phyloP scores from a whole-genome alignment of 1,140 invertebrate species.

The Pteromalus puparum region DNA sequence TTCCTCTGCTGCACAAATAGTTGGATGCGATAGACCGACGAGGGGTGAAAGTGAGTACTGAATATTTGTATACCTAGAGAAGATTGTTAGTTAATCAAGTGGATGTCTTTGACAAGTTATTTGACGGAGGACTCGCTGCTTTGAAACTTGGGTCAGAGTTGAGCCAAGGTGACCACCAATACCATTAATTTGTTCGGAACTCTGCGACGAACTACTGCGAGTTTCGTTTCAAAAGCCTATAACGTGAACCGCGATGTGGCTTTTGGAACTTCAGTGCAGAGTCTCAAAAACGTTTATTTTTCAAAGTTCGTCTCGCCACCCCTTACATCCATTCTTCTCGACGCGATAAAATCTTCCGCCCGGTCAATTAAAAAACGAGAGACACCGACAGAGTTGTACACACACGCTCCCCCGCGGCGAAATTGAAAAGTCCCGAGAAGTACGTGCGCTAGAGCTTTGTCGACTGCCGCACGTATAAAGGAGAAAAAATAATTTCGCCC shows the following conservation, averaged over 20 bases:
- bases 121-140: conserved; percentile 23
- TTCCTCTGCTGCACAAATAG: neutral
- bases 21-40: neutral
- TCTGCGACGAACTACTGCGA: neutral
- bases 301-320: neutral
- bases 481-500: neutral
- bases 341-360: conserved; percentile 1
- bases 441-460: neutral
- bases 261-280: neutral
- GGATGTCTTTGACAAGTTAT: conserved; percentile 40
- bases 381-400: neutral
- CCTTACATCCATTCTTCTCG: neutral
- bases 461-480: too few relatives aligned
- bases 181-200: conserved; percentile 20
- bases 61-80: too few relatives aligned
- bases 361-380: neutral
- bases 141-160: conserved; percentile 38
- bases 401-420: neutral
- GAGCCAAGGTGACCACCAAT: conserved; percentile 24
- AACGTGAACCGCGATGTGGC: conserved; percentile 14
- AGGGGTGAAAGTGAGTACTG: neutral
- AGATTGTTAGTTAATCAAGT: neutral
- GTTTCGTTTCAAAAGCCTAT: neutral
- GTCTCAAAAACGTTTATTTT: neutral
- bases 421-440: neutral